Evolutionary conservation across 2,888 invertebrate species (phyloP).

Genomic region (Gibbula magus): DNA sequence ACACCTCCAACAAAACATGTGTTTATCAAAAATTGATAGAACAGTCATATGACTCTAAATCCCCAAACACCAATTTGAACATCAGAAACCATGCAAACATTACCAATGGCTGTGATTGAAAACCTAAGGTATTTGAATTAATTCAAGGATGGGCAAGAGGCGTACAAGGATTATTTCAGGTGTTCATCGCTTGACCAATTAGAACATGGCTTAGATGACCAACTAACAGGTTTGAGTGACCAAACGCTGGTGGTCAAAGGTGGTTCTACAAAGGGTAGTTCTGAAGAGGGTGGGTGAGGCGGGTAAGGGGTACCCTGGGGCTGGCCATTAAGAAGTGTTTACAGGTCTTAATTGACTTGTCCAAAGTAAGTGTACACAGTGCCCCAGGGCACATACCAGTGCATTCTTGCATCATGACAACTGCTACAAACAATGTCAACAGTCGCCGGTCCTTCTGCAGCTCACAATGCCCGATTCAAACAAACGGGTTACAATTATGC

Average conservation of each 20-base stretch:
- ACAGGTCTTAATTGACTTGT: slow-evolving; percentile 21
- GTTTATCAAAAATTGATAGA: no score
- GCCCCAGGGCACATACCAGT: slow-evolving; percentile 11
- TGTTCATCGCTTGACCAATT: not conserved
- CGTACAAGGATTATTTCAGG: not conserved
- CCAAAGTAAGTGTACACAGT: slow-evolving; percentile 19
- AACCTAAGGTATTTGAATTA: no score
- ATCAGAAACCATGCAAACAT: no score
- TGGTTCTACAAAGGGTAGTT: slow-evolving; percentile 3
- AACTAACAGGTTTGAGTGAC: slow-evolving; percentile 13
- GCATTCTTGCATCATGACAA: not conserved
- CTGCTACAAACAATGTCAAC: not conserved
- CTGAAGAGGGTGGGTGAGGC: slow-evolving; percentile 1
- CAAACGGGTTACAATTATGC: not conserved
- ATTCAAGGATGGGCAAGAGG: not conserved
- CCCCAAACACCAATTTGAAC: no score
- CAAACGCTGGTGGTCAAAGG: not conserved
- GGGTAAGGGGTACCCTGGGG: slow-evolving; percentile 1
- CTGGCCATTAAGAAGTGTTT: slow-evolving; percentile 3
- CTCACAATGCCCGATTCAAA: not conserved
- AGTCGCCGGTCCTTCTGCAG: not conserved
- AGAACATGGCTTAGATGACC: slow-evolving; percentile 4
- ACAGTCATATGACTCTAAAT: no score
- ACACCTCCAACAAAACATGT: no score
- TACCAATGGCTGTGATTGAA: no score